These are phyloP conservation scores for Myotis daubentonii DNA, from an alignment of 2,797 vertebrate genomes.

Conservation along the genomic window DNA sequence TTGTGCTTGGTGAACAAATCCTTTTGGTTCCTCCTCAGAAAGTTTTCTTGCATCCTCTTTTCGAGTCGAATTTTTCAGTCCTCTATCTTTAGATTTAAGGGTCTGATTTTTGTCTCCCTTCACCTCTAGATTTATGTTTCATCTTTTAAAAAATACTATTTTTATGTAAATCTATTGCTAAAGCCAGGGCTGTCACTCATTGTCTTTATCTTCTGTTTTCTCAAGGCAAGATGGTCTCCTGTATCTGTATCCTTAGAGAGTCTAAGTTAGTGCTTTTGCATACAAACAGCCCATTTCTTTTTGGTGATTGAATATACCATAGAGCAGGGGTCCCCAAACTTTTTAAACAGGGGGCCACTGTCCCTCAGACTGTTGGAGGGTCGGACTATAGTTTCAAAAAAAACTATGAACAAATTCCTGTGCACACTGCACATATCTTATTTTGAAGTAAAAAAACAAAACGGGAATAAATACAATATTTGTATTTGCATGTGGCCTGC, in stretches of 20 bases:
- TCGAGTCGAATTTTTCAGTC: not conserved
- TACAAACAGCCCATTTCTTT: not conserved
- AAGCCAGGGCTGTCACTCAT: not conserved
- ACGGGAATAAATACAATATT: too few species aligned
- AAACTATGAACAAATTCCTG: too few species aligned
- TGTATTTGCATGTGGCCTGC: too few species aligned
- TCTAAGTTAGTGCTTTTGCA: not conserved
- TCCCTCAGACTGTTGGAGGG: too few species aligned
- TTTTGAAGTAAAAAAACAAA: too few species aligned
- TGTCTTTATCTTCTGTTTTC: slow-evolving; percentile 9
- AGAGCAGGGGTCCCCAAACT: not conserved
- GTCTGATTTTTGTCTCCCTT: not conserved
- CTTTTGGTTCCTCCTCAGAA: not conserved
- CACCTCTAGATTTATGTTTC: not conserved
- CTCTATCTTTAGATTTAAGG: not conserved
- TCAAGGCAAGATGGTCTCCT: not conserved
- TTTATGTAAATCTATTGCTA: slow-evolving; percentile 7
- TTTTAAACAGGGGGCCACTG: too few species aligned
- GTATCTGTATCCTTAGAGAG: not conserved
- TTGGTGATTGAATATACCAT: not conserved
- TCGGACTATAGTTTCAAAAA: too few species aligned
- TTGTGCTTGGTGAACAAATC: not conserved
- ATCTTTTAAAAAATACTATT: not conserved
- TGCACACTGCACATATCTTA: too few species aligned
- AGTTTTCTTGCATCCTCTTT: not conserved